Base-by-base conservation (phyloP, 2,113 vertebrate genomes). In the Tretioscincus oriximinensis region DNA sequence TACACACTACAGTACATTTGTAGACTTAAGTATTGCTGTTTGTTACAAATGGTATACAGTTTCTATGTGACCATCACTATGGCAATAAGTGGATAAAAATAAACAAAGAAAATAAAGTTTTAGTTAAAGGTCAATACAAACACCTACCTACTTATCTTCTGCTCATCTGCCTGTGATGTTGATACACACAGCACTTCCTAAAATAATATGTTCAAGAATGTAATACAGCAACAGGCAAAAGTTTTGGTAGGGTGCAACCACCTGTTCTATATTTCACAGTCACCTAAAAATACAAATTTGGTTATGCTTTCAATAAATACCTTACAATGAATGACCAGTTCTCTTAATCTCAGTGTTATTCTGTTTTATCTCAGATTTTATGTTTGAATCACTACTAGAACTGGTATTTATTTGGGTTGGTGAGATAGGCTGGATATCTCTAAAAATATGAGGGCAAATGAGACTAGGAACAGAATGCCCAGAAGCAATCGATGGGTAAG, bases 91-190 rank as follows among this genome's bases (percentile, higher is more conserved):
- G 12, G 70, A 63, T n/a, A 69, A 77, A 4, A 47, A 10, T 4
- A 78, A 75, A 3, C 22, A 75, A 65, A 76, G 1, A 20, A 7
- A 3, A 6, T 64, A 8, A 49, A 26, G 24, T 26, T 71, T 80
- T 72, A 76, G 4, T 2, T 0, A 81, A 72, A 72, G 47, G 60
- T 71, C 54, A 71, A 2, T 2, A 1, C 1, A 65, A 24, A 67
- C 26, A 67, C 31, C 58, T 81, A 7, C 28, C 68, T 75, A 31
- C 60, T 28, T 83, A 3, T 18, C 61, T 81, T 83, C 1, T 58
- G 28, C 54, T 87, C 9, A 14, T 74, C 77, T 84, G 7, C 7
- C 18, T 73, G 41, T 18, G 45, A 14, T 26, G 16, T n/a, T 85
- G 35, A 26, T 69, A 4, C 16, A 21, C 67, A 12, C 0, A 70